Percentiles rank a stretch among this genome's conserved stretches.
Evolutionary conservation across 2,113 vertebrate species (phyloP).

Genomic region (Apeltes quadracus): DNA sequence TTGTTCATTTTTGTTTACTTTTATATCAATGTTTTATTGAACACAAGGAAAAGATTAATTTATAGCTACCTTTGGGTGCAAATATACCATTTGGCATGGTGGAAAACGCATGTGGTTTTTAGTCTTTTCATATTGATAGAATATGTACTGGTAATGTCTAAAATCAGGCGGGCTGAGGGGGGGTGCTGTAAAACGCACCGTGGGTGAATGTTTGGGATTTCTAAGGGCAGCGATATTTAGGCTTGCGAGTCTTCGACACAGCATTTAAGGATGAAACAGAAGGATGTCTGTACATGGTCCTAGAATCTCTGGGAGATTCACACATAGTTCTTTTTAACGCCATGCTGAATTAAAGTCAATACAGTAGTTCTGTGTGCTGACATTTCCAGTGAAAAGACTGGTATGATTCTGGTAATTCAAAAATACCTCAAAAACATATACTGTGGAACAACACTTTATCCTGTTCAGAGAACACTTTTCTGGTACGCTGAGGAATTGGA

Average conservation of each 20-base stretch:
- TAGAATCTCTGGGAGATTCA: background rate
- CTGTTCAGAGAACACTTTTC: constrained; percentile 41
- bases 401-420: background rate
- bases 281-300: background rate
- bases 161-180: background rate
- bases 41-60: background rate
- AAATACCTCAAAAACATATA: background rate
- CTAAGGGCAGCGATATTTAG: background rate
- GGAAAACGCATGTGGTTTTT: background rate
- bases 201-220: no score
- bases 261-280: background rate
- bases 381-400: constrained; percentile 5
- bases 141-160: background rate
- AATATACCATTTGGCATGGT: background rate
- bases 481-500: constrained; percentile 14
- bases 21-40: background rate
- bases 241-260: background rate
- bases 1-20: background rate
- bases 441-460: constrained; percentile 14
- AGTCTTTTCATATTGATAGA: background rate
- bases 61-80: background rate
- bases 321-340: no score
- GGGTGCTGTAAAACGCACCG: background rate
- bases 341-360: background rate
- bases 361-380: background rate